phyloP scores from a whole-genome alignment of 1,140 invertebrate species.

The Bursaphelenchus mucronatus region DNA sequence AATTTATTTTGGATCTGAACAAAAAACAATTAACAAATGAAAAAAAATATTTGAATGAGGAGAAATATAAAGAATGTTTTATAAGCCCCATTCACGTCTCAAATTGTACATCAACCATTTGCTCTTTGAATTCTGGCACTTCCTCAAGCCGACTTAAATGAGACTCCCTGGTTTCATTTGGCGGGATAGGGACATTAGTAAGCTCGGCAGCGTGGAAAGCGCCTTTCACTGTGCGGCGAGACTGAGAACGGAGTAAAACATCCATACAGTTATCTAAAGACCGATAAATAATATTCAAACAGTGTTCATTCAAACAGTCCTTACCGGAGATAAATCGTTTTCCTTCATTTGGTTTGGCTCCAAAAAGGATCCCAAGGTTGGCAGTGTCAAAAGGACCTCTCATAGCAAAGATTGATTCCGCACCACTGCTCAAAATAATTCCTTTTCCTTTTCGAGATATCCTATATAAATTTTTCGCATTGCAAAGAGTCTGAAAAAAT shows the following conservation, averaged over 20 bases:
- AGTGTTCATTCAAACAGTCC: slow-evolving; percentile 6
- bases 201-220: slow-evolving; percentile 43
- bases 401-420: slow-evolving; percentile 45
- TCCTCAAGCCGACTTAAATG: slow-evolving; percentile 26
- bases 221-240: slow-evolving; percentile 48
- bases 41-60: slow-evolving; percentile 22
- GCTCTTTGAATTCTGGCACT: slow-evolving; percentile 46
- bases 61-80: slow-evolving; percentile 18
- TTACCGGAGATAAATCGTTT: slow-evolving; percentile 33
- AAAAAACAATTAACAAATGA: slow-evolving; percentile 18
- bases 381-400: slow-evolving; percentile 56
- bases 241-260: slow-evolving; percentile 50
- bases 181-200: slow-evolving; percentile 19
- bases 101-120: slow-evolving; percentile 19
- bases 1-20: slow-evolving; percentile 1
- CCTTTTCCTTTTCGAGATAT: slow-evolving; percentile 36
- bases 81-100: slow-evolving; percentile 11
- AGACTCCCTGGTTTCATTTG: slow-evolving; percentile 3
- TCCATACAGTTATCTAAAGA: slow-evolving; percentile 44
- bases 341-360: slow-evolving; percentile 25
- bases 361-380: slow-evolving; percentile 53
- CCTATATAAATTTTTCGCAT: slow-evolving; percentile 30
- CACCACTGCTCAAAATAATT: slow-evolving; percentile 46
- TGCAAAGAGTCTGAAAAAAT: slow-evolving; percentile 46
- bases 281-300: slow-evolving; percentile 1